Conservation (phyloP, 1,140 invertebrate genomes). For the Hyles vespertilio region DNA sequence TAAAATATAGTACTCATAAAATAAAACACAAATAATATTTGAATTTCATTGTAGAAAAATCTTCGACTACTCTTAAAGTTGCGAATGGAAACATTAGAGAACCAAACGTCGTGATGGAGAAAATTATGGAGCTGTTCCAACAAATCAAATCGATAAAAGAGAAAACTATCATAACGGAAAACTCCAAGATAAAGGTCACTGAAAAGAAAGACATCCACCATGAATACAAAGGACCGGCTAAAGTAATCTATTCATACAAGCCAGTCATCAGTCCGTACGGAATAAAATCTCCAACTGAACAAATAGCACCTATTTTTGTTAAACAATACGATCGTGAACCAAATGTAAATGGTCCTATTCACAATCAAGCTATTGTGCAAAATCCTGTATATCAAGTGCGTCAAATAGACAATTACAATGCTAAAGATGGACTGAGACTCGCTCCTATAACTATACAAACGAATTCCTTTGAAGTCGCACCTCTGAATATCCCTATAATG, state of each 20-base stretch:
- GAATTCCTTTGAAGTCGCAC: constrained; percentile 52
- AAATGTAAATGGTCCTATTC: background rate
- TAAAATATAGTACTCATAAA: too few species aligned
- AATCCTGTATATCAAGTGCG: background rate
- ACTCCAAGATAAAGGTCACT: constrained; percentile 5
- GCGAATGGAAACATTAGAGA: constrained; percentile 11
- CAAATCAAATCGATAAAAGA: constrained; percentile 39
- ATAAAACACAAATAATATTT: too few species aligned
- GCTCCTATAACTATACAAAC: constrained; percentile 50
- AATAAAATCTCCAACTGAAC: background rate
- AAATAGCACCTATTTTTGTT: background rate
- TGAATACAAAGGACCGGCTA: constrained; percentile 1
- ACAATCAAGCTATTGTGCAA: background rate
- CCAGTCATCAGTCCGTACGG: background rate
- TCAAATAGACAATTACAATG: constrained; percentile 6
- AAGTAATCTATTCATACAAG: background rate
- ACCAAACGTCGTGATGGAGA: constrained; percentile 27
- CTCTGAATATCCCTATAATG: constrained; percentile 41
- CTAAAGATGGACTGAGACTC: background rate
- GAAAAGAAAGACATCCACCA: background rate
- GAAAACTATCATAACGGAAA: constrained; percentile 2
- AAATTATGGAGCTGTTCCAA: constrained; percentile 50
- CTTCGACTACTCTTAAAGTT: background rate
- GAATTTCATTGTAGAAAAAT: background rate
- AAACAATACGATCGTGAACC: constrained; percentile 1